phyloP scores from a whole-genome alignment of 2,888 invertebrate genomes.

The Mythimna vitellina region DNA sequence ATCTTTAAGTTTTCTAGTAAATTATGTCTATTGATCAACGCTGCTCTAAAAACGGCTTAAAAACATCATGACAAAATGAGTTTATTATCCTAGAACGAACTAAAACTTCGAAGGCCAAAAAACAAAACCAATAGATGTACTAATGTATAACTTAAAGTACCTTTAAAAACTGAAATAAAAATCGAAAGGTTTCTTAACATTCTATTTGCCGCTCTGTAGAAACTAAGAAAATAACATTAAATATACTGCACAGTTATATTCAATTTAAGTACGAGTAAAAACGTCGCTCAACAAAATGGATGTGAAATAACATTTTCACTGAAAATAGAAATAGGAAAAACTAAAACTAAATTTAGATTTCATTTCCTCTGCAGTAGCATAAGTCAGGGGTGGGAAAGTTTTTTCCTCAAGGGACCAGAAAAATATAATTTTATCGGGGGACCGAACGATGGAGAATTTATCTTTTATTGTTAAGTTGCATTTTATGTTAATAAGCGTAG shows the following conservation, averaged over 20 bases:
- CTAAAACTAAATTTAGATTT: slow-evolving; percentile 14
- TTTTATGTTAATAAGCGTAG: too few species aligned
- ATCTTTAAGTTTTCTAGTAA: too few species aligned
- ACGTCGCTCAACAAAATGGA: slow-evolving; percentile 15
- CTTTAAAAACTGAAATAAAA: neutral
- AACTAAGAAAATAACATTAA: neutral
- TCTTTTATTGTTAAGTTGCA: too few species aligned
- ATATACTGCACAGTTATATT: neutral
- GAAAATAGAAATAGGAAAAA: slow-evolving; percentile 1
- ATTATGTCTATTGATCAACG: too few species aligned
- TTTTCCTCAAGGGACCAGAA: neutral
- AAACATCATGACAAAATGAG: too few species aligned
- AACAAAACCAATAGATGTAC: too few species aligned
- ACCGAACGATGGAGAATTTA: too few species aligned
- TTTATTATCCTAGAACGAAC: too few species aligned
- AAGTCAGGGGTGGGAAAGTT: neutral
- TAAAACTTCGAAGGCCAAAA: too few species aligned
- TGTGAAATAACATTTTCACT: neutral
- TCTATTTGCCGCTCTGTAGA: neutral
- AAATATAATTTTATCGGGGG: neutral
- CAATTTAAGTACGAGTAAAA: slow-evolving; percentile 14
- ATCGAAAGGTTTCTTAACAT: neutral
- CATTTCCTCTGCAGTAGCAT: slow-evolving; percentile 21
- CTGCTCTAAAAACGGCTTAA: too few species aligned
- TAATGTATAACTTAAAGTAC: too few species aligned